Conservation (phyloP, 2,888 invertebrate genomes). For the Nudaria mundana region DNA sequence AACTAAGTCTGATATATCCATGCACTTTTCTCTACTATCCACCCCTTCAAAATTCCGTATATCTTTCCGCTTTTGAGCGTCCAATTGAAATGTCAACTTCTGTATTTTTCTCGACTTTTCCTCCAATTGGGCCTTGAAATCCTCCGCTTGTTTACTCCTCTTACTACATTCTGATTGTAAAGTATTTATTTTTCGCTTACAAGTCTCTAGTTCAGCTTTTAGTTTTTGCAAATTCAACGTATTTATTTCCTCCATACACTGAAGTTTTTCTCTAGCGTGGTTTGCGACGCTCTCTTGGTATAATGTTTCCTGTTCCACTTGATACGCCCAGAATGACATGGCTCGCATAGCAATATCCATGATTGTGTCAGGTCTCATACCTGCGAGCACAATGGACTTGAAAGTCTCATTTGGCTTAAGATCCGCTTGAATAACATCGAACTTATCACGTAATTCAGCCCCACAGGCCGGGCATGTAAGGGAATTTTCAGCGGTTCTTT, state of each 20-base stretch:
- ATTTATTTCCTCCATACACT: slow-evolving; percentile 72
- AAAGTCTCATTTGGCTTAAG: slow-evolving; percentile 75
- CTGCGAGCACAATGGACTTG: slow-evolving; percentile 76
- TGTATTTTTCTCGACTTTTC: slow-evolving; percentile 72
- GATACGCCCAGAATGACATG: slow-evolving; percentile 79
- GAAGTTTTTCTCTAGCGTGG: slow-evolving; percentile 68
- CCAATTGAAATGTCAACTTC: slow-evolving; percentile 69
- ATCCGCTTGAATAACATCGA: slow-evolving; percentile 77
- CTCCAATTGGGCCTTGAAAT: slow-evolving; percentile 64
- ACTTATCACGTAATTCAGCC: slow-evolving; percentile 71
- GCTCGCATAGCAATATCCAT: slow-evolving; percentile 80
- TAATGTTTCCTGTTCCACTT: slow-evolving; percentile 75
- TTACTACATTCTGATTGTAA: slow-evolving; percentile 68
- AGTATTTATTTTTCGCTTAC: slow-evolving; percentile 66
- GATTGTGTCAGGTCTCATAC: slow-evolving; percentile 76
- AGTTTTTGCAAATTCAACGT: slow-evolving; percentile 66
- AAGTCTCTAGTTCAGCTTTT: slow-evolving; percentile 71
- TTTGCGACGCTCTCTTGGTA: slow-evolving; percentile 74
- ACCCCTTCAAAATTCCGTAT: slow-evolving; percentile 48
- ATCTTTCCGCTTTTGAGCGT: slow-evolving; percentile 65
- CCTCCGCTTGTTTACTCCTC: slow-evolving; percentile 70
- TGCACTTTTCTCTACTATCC: slow-evolving; percentile 58
- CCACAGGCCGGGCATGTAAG: slow-evolving; percentile 76
- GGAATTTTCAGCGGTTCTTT: slow-evolving; percentile 65
- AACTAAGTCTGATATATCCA: slow-evolving; percentile 70